Evolutionary conservation across 2,113 vertebrate species (phyloP), one percentile per base, ranked within the genome.

Genomic region (Aspiorhynchus laticeps): DNA sequence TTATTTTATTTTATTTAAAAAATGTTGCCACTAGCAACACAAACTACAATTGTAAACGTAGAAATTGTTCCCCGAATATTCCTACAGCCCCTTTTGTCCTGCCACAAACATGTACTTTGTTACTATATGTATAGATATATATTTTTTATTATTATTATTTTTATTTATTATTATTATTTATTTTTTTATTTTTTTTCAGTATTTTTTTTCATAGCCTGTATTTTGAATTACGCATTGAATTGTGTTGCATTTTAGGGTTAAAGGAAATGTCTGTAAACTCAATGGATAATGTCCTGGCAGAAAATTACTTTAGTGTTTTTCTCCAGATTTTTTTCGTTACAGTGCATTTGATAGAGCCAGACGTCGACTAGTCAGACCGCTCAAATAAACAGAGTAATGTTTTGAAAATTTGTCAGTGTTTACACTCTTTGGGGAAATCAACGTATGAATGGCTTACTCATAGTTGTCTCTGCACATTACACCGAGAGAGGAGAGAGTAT

Each of bases 361-460:
- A 61, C 56, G 56, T 61, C 24, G 24, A 61, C 56, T 61, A 61
- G 24, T n/a, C 24, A 61, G 56, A n/a, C 56, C 8, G 8, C 56
- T 61, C 21, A 61, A n/a, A 61, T 61, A 61, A 61, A 61, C 56
- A 61, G 53, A 59, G 56, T n/a, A n/a, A 61, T 61, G 56, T 61
- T 61, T n/a, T 61, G 56, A 61, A 61, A 61, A 24, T 61, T 59
- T 10, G 56, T 61, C 24, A 61, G 56, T 61, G 56, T 61, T 61
- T 61, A 61, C 56, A 61, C 56, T 61, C 56, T 61, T 61, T 61
- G 56, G 56, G 56, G 56, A 61, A 61, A 61, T 61, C 56, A 61
- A 3, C 10, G 38, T 4, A 11, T 38, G 26, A 75, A 46, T 17
- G 11, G 36, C 38, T 71, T 71, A 38, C 33, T 71, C 33, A 71